These are phyloP conservation scores for Drosophila nannoptera DNA, from an alignment of 1,140 invertebrate species.

Conservation along the genomic window DNA sequence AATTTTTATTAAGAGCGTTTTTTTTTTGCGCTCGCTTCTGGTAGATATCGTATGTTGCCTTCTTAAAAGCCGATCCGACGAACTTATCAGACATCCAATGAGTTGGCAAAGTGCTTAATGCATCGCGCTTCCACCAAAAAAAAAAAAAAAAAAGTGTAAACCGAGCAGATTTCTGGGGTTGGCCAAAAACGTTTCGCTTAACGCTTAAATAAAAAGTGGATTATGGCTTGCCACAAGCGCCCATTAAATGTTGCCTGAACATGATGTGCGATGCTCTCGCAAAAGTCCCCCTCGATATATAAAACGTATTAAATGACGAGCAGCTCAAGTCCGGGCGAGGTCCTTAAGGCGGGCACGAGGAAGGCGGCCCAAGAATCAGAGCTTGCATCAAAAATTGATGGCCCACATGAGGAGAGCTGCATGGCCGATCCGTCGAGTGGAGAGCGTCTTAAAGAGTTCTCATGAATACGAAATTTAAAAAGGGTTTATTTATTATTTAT, in stretches of 20 bases:
- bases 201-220: slow-evolving; percentile 20
- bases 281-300: background rate
- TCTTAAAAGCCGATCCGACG: slow-evolving; percentile 31
- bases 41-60: slow-evolving; percentile 29
- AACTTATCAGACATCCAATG: slow-evolving; percentile 41
- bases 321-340: background rate
- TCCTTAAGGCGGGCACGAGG: background rate
- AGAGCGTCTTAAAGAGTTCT: too few species aligned
- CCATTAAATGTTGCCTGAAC: slow-evolving; percentile 13
- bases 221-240: slow-evolving; percentile 20
- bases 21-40: background rate
- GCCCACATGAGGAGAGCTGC: background rate
- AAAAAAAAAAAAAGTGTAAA: slow-evolving; percentile 21
- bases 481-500: too few species aligned
- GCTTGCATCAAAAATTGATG: background rate
- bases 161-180: slow-evolving; percentile 20
- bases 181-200: slow-evolving; percentile 6
- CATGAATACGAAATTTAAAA: too few species aligned
- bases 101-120: slow-evolving; percentile 40
- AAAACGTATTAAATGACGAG: background rate
- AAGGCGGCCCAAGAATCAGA: background rate
- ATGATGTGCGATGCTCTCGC: background rate
- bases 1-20: slow-evolving; percentile 44
- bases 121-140: background rate
- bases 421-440: too few species aligned